phyloP scores from a whole-genome alignment of 92 coral and sea anemone species.

The Virgularia gustaviana region DNA sequence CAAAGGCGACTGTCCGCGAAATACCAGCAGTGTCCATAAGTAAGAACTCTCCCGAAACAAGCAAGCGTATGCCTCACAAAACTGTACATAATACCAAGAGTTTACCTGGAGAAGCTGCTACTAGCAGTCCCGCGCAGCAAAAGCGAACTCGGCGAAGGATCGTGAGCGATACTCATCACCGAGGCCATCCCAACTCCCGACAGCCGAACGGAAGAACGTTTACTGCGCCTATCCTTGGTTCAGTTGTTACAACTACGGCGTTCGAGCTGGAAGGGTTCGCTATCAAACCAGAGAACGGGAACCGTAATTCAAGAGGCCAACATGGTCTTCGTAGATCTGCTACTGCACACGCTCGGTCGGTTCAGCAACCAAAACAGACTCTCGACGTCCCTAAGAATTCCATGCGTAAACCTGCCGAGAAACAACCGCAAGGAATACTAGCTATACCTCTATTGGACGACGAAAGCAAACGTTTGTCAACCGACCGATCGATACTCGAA shows the following conservation, averaged over 20 bases:
- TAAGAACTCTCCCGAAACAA: conserved; percentile 5
- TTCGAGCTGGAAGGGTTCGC: conserved; percentile 25
- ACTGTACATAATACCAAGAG: background rate
- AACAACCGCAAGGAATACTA: conserved; percentile 50
- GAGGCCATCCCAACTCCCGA: conserved; percentile 3
- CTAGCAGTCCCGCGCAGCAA: background rate
- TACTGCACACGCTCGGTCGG: conserved; percentile 44
- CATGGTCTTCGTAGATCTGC: conserved; percentile 32
- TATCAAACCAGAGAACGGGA: conserved; percentile 13
- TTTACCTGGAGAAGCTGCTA: background rate
- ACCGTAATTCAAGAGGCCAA: conserved; percentile 4
- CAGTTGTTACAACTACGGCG: conserved; percentile 21
- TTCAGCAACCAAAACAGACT: conserved; percentile 26
- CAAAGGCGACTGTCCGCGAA: background rate
- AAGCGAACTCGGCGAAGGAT: conserved; percentile 24
- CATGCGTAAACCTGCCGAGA: conserved; percentile 42
- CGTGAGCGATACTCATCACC: conserved; percentile 23
- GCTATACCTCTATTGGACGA: conserved; percentile 26
- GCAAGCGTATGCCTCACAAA: conserved; percentile 5
- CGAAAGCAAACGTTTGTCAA: conserved; percentile 42
- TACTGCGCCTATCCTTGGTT: conserved; percentile 31
- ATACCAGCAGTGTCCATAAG: background rate
- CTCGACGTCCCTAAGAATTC: conserved; percentile 39
- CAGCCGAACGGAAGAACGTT: conserved; percentile 26
- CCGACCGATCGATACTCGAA: conserved; percentile 64